phyloP scores from a whole-genome alignment of 2,888 invertebrate species.

The Microctonus brassicae region DNA sequence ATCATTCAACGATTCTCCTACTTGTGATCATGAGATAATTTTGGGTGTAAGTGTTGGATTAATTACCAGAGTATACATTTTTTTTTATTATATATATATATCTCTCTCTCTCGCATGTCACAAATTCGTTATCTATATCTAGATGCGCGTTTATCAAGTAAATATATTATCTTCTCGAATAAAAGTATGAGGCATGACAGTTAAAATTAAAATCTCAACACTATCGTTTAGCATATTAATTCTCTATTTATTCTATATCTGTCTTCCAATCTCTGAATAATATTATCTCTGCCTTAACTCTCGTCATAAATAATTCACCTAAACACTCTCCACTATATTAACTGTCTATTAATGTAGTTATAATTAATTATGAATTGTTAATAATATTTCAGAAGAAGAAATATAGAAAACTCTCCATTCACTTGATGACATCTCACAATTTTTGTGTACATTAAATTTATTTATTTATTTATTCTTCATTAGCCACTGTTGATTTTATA shows the following conservation, averaged over 20 bases:
- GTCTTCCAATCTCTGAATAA: not conserved
- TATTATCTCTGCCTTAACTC: not conserved
- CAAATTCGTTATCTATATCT: not conserved
- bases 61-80: conserved; percentile 12
- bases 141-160: not conserved
- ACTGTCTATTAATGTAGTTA: not conserved
- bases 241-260: not conserved
- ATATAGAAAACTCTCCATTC: too few relatives aligned
- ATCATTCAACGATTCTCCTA: conserved; percentile 15
- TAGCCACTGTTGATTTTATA: too few relatives aligned
- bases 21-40: conserved; percentile 11
- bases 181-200: conserved; percentile 28
- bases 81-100: not conserved
- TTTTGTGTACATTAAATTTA: not conserved
- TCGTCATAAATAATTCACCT: not conserved
- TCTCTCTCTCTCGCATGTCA: conserved; percentile 28
- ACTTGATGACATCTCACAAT: too few relatives aligned
- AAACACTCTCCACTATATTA: not conserved
- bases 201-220: not conserved
- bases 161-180: conserved; percentile 7
- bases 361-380: not conserved
- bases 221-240: not conserved
- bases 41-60: conserved; percentile 24
- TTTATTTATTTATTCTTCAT: not conserved
- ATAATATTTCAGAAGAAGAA: not conserved